These are phyloP conservation scores for Bicyclus anynana DNA, from an alignment of 1,140 invertebrate species.

Conservation along the genomic window DNA sequence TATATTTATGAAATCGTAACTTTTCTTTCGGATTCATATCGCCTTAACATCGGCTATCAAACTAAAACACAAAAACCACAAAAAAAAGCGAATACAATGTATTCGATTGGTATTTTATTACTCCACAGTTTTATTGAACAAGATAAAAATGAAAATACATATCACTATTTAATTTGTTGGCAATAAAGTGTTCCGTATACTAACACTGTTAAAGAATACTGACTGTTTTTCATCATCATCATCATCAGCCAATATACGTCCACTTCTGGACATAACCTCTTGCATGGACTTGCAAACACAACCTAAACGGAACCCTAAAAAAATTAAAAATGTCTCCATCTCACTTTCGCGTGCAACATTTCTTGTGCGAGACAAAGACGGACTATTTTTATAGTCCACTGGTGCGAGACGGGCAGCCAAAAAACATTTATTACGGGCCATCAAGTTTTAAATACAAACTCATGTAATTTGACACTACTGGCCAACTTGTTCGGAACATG, in stretches of 20 bases:
- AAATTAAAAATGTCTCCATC: slow-evolving; percentile 8
- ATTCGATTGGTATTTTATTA: slow-evolving; percentile 27
- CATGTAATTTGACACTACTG: slow-evolving; percentile 66
- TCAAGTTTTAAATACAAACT: slow-evolving; percentile 66
- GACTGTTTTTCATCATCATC: too few relatives aligned
- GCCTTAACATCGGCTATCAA: background rate
- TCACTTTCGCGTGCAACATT: background rate
- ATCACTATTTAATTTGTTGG: background rate
- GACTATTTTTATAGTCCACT: slow-evolving; percentile 38
- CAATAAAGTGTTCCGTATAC: background rate
- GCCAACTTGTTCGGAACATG: slow-evolving; percentile 40
- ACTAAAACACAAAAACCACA: slow-evolving; percentile 15
- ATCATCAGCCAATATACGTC: too few relatives aligned
- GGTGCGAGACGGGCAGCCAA: slow-evolving; percentile 56
- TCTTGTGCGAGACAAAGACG: slow-evolving; percentile 9
- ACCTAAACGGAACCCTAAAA: slow-evolving; percentile 4
- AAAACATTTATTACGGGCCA: slow-evolving; percentile 69
- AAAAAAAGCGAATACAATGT: slow-evolving; percentile 23
- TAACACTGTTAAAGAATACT: too few relatives aligned
- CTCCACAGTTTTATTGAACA: slow-evolving; percentile 25
- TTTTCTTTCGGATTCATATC: too few relatives aligned
- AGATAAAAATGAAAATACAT: slow-evolving; percentile 13
- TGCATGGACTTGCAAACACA: too few relatives aligned
- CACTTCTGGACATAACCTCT: too few relatives aligned
- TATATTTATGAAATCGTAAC: too few relatives aligned